Percentiles rank a stretch among this genome's conserved stretches.
phyloP scores from a whole-genome alignment of 1,140 invertebrate genomes.

The Euschistus heros region DNA sequence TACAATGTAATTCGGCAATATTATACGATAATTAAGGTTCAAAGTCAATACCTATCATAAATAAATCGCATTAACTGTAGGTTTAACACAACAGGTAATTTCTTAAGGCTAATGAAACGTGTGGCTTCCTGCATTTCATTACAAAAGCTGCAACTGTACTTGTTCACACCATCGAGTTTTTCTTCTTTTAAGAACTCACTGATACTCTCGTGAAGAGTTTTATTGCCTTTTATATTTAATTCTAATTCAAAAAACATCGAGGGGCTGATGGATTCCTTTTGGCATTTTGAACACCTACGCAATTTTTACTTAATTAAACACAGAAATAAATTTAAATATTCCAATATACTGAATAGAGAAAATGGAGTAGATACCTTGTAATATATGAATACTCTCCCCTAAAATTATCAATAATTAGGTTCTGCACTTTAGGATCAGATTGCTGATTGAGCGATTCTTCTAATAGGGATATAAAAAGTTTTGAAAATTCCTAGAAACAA shows the following conservation, averaged over 20 bases:
- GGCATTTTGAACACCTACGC: conserved; percentile 48
- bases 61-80: conserved; percentile 57
- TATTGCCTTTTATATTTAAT: conserved; percentile 45
- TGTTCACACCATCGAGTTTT: conserved; percentile 51
- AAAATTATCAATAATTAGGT: conserved; percentile 49
- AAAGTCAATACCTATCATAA: conserved; percentile 45
- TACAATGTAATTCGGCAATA: background rate
- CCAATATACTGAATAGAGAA: background rate
- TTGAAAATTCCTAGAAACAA: conserved; percentile 52
- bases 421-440: conserved; percentile 35
- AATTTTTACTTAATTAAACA: conserved; percentile 10
- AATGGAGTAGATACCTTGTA: conserved; percentile 41
- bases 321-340: background rate
- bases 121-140: conserved; percentile 51
- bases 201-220: conserved; percentile 49
- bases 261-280: conserved; percentile 43
- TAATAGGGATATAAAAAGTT: conserved; percentile 52
- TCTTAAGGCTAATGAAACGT: conserved; percentile 46
- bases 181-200: conserved; percentile 53
- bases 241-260: conserved; percentile 58
- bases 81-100: conserved; percentile 58
- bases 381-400: conserved; percentile 54
- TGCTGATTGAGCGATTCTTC: conserved; percentile 44
- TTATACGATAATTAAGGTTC: background rate
- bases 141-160: conserved; percentile 53